Evolutionary conservation across 2,797 vertebrate species (phyloP).

Genomic region (Coregonus sp.): DNA sequence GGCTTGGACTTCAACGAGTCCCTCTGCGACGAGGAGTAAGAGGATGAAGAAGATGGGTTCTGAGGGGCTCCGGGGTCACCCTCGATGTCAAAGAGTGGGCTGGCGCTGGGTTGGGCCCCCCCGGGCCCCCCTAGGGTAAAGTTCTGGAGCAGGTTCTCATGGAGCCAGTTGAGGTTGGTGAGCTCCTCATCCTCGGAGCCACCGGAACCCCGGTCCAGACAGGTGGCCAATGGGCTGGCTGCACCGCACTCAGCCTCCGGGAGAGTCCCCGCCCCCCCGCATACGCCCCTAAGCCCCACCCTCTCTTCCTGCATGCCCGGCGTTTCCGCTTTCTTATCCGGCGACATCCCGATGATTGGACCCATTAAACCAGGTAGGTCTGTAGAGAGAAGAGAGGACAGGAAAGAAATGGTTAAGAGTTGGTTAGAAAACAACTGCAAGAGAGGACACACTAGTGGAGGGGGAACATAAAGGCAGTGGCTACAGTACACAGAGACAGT

Average conservation of each 20-base stretch:
- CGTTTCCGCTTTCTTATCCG: constrained; percentile 96
- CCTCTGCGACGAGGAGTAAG: constrained; percentile 85
- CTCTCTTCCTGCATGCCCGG: constrained; percentile 89
- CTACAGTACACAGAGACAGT: too few relatives aligned
- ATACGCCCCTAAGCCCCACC: constrained; percentile 82
- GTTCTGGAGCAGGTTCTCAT: constrained; percentile 97
- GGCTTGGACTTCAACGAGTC: constrained; percentile 94
- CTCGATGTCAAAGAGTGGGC: constrained; percentile 93
- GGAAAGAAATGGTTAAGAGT: constrained; percentile 9
- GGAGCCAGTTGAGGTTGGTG: constrained; percentile 99
- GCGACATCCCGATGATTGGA: constrained; percentile 99
- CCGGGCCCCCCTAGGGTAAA: constrained; percentile 87
- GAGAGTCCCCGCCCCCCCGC: constrained; percentile 88
- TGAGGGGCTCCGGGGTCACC: constrained; percentile 79
- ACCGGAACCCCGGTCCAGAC: constrained; percentile 81
- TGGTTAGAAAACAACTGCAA: not conserved
- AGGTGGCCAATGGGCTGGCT: constrained; percentile 87
- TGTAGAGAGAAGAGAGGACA: constrained; percentile 54
- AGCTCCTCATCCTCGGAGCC: constrained; percentile 91
- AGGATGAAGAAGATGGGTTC: constrained; percentile 71
- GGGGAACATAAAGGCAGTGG: too few relatives aligned
- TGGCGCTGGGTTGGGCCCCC: constrained; percentile 85
- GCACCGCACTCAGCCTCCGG: constrained; percentile 87
- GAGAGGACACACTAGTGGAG: too few relatives aligned
- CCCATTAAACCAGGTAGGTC: constrained; percentile 93